Evolutionary conservation across 2,888 invertebrate species (phyloP).

Genomic region (Sphecodes monilicornis): DNA sequence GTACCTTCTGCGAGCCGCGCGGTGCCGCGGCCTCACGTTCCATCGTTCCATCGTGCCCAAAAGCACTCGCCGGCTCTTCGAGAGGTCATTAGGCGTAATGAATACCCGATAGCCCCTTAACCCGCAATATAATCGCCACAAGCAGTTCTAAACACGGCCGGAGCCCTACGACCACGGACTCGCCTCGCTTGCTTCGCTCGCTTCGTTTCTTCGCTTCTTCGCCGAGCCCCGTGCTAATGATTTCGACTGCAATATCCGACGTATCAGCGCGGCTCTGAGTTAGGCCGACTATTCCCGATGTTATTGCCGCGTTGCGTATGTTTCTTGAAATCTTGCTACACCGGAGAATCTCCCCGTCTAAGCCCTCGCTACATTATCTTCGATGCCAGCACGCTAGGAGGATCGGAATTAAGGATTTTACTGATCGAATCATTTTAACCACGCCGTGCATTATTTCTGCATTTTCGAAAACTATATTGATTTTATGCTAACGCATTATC

Average conservation of each 20-base stretch:
- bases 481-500: no score
- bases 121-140: conserved; percentile 70
- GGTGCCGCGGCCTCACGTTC: conserved; percentile 63
- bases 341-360: neutral
- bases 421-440: neutral
- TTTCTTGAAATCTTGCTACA: neutral
- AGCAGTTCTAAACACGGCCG: conserved; percentile 55
- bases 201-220: neutral
- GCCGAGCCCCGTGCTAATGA: conserved; percentile 64
- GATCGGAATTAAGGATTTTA: neutral
- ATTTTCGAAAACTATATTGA: neutral
- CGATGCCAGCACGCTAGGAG: neutral
- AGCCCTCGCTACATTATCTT: neutral
- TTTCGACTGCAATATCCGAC: conserved; percentile 51
- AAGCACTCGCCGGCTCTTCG: conserved; percentile 64
- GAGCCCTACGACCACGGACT: neutral
- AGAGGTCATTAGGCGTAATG: conserved; percentile 74
- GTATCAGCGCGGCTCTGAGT: conserved; percentile 8
- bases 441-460: neutral
- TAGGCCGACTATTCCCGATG: conserved; percentile 11
- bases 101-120: conserved; percentile 73
- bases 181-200: neutral
- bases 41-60: conserved; percentile 69
- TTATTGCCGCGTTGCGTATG: neutral
- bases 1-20: conserved; percentile 50